Base-by-base conservation (phyloP, 2,888 invertebrate species). In the Oscheius sp. region DNA sequence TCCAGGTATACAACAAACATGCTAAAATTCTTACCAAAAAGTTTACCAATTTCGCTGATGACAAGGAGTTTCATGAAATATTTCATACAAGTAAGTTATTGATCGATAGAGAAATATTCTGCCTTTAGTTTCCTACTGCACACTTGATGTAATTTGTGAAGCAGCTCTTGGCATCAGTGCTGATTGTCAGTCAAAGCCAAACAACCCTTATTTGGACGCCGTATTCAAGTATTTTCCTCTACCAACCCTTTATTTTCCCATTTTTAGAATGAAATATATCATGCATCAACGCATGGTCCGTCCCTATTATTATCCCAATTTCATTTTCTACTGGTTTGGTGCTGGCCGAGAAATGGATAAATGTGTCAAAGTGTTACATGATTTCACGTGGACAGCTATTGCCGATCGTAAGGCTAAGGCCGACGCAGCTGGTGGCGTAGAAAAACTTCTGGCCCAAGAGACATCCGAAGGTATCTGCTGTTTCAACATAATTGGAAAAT, bases 121-220 rank as follows among this genome's bases (percentile, higher is more conserved):
- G 52, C 78, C 75, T 70, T 79, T 69, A 56, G 87, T 90, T 21
- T 89, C 90, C 12, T 83, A 89, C 6, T 90, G 90, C 85, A 89
- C 90, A 5, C 82, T 90, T 69, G 90, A 91, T 78, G 89, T 90
- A 72, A 91, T 90, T 27, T 90, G 90, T 85, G 90, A 90, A 74
- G 81, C 86, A 0, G 86, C 88, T 0, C 74, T 87, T 3, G 87
- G 87, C 29, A 80, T 81, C 12, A 81, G 82, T 59, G 85, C 86
- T 43, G 82, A 87, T 69, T 88, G 87, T 0, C 87, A 87, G 70
- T 80, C 81, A 23, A 84, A 80, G 25, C 79, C 80, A 7, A 72
- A 85, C 58, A 82, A 83, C 1, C 84, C 85, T 25, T 87, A 87
- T 73, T 70, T 87, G 68, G 86, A 87, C 61, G 85, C 87, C 5